phyloP scores from a whole-genome alignment of 2,797 vertebrate species.

The Gephyroberyx darwinii region DNA sequence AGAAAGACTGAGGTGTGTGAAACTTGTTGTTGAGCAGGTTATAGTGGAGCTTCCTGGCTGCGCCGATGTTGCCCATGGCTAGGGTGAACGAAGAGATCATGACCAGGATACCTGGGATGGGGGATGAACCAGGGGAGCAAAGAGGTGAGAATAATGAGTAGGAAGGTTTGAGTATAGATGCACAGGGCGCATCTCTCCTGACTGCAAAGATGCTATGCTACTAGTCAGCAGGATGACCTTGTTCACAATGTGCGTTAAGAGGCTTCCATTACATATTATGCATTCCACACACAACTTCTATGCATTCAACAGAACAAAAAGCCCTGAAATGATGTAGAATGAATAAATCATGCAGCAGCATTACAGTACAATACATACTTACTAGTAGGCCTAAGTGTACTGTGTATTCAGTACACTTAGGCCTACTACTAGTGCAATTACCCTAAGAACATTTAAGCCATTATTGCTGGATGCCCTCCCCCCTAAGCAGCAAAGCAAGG shows the following conservation, averaged over 20 bases:
- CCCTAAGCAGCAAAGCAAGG: neutral
- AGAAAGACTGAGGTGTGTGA: constrained; percentile 93
- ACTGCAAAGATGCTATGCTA: constrained; percentile 10
- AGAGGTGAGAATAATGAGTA: constrained; percentile 24
- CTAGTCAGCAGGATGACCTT: neutral
- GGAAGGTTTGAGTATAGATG: constrained; percentile 14
- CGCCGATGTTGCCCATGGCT: constrained; percentile 88
- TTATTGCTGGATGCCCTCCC: neutral
- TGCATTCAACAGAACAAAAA: neutral
- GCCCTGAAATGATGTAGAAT: no score
- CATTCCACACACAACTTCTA: neutral
- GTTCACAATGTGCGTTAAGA: neutral
- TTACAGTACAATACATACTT: no score
- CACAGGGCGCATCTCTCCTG: constrained; percentile 30
- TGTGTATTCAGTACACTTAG: neutral
- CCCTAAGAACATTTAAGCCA: neutral
- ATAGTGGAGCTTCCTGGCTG: constrained; percentile 85
- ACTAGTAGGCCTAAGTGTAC: no score
- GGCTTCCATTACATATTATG: neutral
- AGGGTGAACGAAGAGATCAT: constrained; percentile 89
- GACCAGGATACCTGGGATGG: constrained; percentile 86
- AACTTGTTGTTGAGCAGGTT: constrained; percentile 91
- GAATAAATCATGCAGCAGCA: no score
- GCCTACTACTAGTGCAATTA: no score
- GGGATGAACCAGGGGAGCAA: constrained; percentile 21